Evolutionary conservation across 2,888 invertebrate genomes (phyloP), one percentile per base, ranked within the genome.

Genomic region (Drosophila hamatofila): DNA sequence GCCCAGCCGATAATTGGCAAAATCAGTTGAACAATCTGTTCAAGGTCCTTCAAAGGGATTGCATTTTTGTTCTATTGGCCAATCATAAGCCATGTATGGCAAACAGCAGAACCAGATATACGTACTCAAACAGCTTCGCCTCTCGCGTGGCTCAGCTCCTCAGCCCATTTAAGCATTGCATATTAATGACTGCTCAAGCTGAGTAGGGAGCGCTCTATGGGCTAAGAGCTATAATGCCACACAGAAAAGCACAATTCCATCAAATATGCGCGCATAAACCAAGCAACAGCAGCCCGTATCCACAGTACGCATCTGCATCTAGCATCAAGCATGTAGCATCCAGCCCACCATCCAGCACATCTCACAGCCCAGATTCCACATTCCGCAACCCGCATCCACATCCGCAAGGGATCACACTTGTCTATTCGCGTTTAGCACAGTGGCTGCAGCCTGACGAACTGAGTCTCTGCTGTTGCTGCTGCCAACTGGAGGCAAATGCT

Each of bases 371-470:
- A 1, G 25, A 54, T n/a, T 5, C 37, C 52, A 11, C 23, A 52
- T 0, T 5, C 23, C 14, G 49, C 33, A 35, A 23, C 23, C 54
- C 23, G 12, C 54, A 39, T 49, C 62, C 59, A 39, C 75, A 78
- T 84, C 81, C 85, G 56, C 71, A 63, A 51, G 78, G 68, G 83
- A 83, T 83, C 88, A 78, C 88, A 80, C 88, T 86, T 86, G 83
- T 88, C 86, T 88, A 88, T 88, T 74, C 86, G 72, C 80, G 80
- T 82, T 88, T 80, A 85, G 83, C 74, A 56, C 77, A 71, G 69
- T 72, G 72, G 65, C 58, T 81, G 81, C 72, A 79, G 54, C 64
- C 79, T 72, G 75, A 73, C 75, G 71, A 75, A 62, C 49, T 58
- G 52, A 56, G 62, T 58, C 59, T 44, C 37, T 46, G 48, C 37